Evolutionary conservation across 2,797 vertebrate genomes (phyloP).

Genomic region (Sebastes flavidus): DNA sequence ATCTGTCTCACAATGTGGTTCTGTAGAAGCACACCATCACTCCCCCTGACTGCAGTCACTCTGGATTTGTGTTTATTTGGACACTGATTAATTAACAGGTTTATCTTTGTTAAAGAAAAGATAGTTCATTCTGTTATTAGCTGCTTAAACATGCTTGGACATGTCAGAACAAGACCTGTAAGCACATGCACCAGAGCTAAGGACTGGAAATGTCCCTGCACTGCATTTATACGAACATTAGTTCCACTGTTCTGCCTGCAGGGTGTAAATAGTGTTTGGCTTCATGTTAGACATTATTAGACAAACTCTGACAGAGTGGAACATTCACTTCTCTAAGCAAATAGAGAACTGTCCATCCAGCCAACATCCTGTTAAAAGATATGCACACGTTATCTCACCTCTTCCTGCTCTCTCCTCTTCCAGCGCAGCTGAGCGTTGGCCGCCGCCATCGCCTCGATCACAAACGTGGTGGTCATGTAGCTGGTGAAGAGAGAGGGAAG

Average conservation of each 20-base stretch:
- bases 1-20: not conserved
- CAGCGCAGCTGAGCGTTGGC: slow-evolving; percentile 95
- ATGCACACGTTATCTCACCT: slow-evolving; percentile 78
- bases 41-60: not conserved
- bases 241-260: not conserved
- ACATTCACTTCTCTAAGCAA: slow-evolving; percentile 11
- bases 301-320: slow-evolving; percentile 4
- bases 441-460: slow-evolving; percentile 97
- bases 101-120: not conserved
- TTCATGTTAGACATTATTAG: not conserved
- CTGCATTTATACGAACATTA: not conserved
- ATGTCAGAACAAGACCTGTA: not conserved
- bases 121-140: not conserved
- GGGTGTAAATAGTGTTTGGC: not conserved
- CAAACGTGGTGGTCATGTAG: slow-evolving; percentile 97
- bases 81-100: not conserved
- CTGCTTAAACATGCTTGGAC: not conserved
- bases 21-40: not conserved
- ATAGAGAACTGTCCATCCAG: not conserved
- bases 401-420: slow-evolving; percentile 93
- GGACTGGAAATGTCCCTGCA: not conserved
- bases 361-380: not conserved
- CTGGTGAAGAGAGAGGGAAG: slow-evolving; percentile 64
- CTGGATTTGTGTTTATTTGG: not conserved
- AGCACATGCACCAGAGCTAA: not conserved